A percentile compares a stretch with the other conserved stretches of the same genome.
phyloP scores from a whole-genome alignment of 92 coral and sea anemone genomes.

The Palythoa caribaeorum region DNA sequence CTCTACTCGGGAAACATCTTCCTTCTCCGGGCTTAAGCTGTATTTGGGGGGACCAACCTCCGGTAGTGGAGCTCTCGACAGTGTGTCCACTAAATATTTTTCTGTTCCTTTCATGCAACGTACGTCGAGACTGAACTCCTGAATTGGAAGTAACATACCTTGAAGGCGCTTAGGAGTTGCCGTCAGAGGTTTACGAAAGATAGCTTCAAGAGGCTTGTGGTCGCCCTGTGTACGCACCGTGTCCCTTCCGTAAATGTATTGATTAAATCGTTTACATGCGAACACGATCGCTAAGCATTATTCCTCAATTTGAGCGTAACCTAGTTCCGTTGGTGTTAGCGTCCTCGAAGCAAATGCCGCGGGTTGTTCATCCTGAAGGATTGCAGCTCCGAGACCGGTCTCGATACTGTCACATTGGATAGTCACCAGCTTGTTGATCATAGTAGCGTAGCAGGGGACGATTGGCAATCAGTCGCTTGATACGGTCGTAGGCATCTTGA shows the following conservation, averaged over 20 bases:
- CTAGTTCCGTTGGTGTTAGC: slow-evolving; percentile 34
- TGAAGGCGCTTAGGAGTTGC: slow-evolving; percentile 44
- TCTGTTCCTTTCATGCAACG: slow-evolving; percentile 39
- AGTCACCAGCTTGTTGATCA: slow-evolving; percentile 19
- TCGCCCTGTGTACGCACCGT: neutral
- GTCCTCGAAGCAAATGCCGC: slow-evolving; percentile 34
- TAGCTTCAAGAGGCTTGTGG: slow-evolving; percentile 28
- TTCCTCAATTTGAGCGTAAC: slow-evolving; percentile 50
- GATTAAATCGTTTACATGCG: slow-evolving; percentile 35
- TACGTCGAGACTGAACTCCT: slow-evolving; percentile 32
- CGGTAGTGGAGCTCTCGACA: slow-evolving; percentile 41
- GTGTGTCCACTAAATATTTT: slow-evolving; percentile 40
- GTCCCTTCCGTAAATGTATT: slow-evolving; percentile 3
- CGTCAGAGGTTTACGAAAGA: slow-evolving; percentile 32
- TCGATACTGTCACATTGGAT: slow-evolving; percentile 51
- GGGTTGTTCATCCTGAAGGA: slow-evolving; percentile 48
- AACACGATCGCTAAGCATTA: slow-evolving; percentile 40
- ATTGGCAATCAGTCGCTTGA: slow-evolving; percentile 9
- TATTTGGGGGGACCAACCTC: slow-evolving; percentile 36
- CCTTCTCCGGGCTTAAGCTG: slow-evolving; percentile 33
- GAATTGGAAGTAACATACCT: slow-evolving; percentile 35
- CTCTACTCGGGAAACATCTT: slow-evolving; percentile 33
- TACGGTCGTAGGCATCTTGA: neutral
- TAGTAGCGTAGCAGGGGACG: slow-evolving; percentile 34
- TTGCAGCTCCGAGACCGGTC: slow-evolving; percentile 48